Evolutionary conservation across 2,888 invertebrate species (phyloP).

Genomic region (Drosophila flavopinicola): DNA sequence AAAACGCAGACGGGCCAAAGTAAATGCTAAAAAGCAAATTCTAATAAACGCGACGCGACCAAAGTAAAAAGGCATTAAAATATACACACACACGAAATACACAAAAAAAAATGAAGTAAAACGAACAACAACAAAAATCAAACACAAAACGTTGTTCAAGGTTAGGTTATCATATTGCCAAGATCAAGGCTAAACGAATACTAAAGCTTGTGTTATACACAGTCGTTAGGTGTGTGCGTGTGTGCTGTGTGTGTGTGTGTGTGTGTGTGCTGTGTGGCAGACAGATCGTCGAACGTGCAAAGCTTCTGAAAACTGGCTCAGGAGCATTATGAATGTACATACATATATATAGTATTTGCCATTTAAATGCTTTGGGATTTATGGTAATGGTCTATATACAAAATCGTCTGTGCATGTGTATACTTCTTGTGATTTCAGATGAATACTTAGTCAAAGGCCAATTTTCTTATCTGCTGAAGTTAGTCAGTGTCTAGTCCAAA

Average conservation of each 20-base stretch:
- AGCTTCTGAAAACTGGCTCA: constrained; percentile 51
- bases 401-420: background rate
- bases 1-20: constrained; percentile 60
- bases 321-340: constrained; percentile 27
- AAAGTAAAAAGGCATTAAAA: constrained; percentile 63
- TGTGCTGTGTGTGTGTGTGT: constrained; percentile 21
- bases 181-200: constrained; percentile 76
- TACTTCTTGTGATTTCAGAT: background rate
- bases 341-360: constrained; percentile 18
- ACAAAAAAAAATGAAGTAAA: constrained; percentile 16
- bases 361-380: constrained; percentile 29
- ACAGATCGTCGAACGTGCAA: constrained; percentile 72
- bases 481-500: background rate
- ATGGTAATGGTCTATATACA: constrained; percentile 16
- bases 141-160: constrained; percentile 77
- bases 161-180: constrained; percentile 83
- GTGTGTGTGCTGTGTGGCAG: constrained; percentile 46
- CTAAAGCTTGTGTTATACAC: constrained; percentile 52
- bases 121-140: constrained; percentile 50
- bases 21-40: constrained; percentile 55
- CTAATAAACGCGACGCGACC: constrained; percentile 55
- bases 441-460: background rate
- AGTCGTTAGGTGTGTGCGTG: constrained; percentile 37
- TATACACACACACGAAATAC: constrained; percentile 46
- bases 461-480: background rate